Percentiles rank a stretch among this genome's conserved stretches.
These are phyloP conservation scores for Lithophane semibrunnea DNA, from an alignment of 2,888 invertebrate genomes.

Conservation along the genomic window DNA sequence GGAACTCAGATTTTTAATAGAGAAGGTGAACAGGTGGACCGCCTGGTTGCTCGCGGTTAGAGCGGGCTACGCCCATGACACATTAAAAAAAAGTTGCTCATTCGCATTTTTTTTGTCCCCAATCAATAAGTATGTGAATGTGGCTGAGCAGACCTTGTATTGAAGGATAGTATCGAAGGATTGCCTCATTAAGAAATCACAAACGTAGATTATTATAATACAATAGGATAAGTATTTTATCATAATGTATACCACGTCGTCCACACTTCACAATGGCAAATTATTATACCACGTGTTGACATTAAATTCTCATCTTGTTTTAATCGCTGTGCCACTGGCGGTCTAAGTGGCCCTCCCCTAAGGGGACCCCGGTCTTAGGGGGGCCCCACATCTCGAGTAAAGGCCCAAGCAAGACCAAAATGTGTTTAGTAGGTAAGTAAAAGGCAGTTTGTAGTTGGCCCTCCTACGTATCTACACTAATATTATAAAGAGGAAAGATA, in stretches of 20 bases:
- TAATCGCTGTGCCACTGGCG: conserved; percentile 2
- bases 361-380: no score
- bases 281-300: conserved; percentile 50
- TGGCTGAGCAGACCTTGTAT: conserved; percentile 33
- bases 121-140: conserved; percentile 41
- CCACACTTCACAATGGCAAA: conserved; percentile 34
- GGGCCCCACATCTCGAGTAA: no score
- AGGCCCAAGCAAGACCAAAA: no score
- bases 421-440: no score
- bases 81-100: conserved; percentile 21
- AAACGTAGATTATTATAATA: conserved; percentile 50
- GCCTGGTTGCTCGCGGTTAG: conserved; percentile 15
- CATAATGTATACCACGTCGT: conserved; percentile 33
- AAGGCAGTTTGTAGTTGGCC: no score
- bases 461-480: no score
- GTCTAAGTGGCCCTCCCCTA: no score
- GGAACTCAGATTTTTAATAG: conserved; percentile 37
- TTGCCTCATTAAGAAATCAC: conserved; percentile 54
- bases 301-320: conserved; percentile 37
- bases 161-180: conserved; percentile 41
- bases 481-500: no score
- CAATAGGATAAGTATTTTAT: conserved; percentile 48
- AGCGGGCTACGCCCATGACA: conserved; percentile 33
- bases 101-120: conserved; percentile 31
- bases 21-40: conserved; percentile 51